Base-by-base conservation (phyloP, 2,888 invertebrate genomes). In the Acanthosoma haemorrhoidale region DNA sequence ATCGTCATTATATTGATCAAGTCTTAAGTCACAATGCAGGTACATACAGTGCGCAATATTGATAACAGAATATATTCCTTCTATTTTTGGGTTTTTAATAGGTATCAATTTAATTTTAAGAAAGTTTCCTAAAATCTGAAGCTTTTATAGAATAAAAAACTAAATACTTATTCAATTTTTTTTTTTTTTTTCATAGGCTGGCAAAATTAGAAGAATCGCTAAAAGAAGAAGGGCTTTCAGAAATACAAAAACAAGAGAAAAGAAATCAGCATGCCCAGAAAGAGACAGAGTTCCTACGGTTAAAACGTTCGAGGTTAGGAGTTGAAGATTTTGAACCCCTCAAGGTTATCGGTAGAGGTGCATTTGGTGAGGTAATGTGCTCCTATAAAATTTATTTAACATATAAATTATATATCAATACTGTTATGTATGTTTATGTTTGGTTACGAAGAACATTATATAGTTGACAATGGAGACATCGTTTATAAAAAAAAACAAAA, bases 251-350 rank as follows among this genome's bases (percentile, higher is more conserved):
- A 80, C 92, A 92, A 79, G 96, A 94, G 80, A 92, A 93, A 80
- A 86, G 98, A 76, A 87, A 91, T 78, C 94, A 95, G 78, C 98
- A 99, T 84, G 96, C 97, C 72, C 91, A 94, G 80, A 98, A 98
- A 80, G 99, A 99, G 83, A 98, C 98, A 13, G 98, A 99, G 83
- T 99, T 97, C 82, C 87, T 99, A 75, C 87, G 98, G 76, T 86
- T 98, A 76, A 98, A 98, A 81, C 85, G 98, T 75, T 94, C 96
- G 63, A 87, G 97, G 75, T 87, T 99, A 61, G 96, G 96, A 58
- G 97, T 98, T 29, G 95, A 96, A 81, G 98, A 99, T 82, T 99
- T 99, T 80, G 97, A 97, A 80, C 95, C 98, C 13, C 85, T 99
- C 72, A 99, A 98, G 84, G 77, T 80, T 68, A 94, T 94, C 77